These are phyloP conservation scores for Merops nubicus DNA, from an alignment of 2,113 vertebrate species.

Conservation along the genomic window DNA sequence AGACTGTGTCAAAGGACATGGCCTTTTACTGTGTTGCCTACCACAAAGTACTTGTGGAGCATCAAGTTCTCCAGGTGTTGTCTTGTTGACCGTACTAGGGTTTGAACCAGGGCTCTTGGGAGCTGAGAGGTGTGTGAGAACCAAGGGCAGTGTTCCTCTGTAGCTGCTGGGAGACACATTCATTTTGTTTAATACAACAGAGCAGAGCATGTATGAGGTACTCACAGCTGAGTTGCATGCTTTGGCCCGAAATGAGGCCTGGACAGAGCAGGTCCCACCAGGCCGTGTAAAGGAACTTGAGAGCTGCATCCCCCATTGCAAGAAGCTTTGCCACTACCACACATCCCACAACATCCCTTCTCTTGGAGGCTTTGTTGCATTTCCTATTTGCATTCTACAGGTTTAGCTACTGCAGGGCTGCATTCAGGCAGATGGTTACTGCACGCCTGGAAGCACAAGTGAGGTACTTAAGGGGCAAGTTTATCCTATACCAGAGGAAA, in stretches of 20 bases:
- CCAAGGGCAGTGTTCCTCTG: fast-evolving
- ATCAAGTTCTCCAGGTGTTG: not conserved
- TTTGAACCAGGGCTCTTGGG: not conserved
- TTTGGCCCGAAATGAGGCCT: not conserved
- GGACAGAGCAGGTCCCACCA: not conserved
- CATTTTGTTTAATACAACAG: not conserved
- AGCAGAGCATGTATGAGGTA: not conserved
- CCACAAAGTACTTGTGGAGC: not conserved
- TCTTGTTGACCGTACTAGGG: not conserved
- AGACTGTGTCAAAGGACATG: not conserved
- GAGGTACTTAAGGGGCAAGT: not conserved
- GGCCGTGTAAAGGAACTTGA: not conserved
- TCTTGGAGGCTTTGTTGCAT: not conserved
- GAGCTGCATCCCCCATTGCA: not conserved
- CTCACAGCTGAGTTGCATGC: not conserved
- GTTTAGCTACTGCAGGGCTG: not conserved
- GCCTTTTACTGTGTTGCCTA: not conserved
- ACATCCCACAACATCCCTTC: not conserved
- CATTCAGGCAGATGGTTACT: not conserved
- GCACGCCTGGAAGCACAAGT: not conserved
- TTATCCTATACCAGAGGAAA: not conserved
- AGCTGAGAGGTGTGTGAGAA: not conserved
- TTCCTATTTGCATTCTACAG: not conserved
- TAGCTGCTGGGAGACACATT: not conserved
- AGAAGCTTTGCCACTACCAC: not conserved